These are phyloP conservation scores for Apodemus agrarius DNA, from an alignment of 2,797 vertebrate genomes.

Conservation along the genomic window DNA sequence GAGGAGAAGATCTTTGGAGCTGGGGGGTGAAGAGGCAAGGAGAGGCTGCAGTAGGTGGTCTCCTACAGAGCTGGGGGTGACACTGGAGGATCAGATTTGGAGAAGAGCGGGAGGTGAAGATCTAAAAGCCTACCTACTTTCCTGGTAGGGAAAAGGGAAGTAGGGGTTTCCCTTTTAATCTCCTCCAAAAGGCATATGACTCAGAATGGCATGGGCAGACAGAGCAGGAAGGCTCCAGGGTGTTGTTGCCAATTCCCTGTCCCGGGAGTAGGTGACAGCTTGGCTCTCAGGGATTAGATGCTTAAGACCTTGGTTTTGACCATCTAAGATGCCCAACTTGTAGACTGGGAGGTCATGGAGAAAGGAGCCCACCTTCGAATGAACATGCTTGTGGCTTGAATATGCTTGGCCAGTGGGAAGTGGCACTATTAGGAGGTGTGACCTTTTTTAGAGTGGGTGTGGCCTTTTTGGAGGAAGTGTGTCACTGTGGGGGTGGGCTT, in stretches of 20 bases:
- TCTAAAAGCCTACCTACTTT: background rate
- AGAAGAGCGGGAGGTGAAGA: background rate
- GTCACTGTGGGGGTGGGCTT: background rate
- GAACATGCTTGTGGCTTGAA: background rate
- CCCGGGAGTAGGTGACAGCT: background rate
- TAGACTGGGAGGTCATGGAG: background rate
- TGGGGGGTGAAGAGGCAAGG: background rate
- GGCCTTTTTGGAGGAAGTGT: background rate
- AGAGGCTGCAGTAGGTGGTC: background rate
- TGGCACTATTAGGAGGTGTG: background rate
- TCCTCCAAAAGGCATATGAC: background rate
- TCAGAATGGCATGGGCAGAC: background rate
- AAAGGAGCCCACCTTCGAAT: background rate
- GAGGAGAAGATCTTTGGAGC: background rate
- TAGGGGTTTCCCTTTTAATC: background rate
- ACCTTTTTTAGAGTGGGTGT: background rate
- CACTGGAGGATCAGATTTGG: background rate
- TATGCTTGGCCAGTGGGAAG: background rate
- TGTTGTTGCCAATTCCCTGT: background rate
- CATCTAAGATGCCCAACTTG: background rate
- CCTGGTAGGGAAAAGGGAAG: background rate
- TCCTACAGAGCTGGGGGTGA: background rate
- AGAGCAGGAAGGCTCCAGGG: background rate
- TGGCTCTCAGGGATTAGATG: background rate
- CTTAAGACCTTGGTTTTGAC: background rate